phyloP scores from a whole-genome alignment of 2,113 vertebrate species.

The Empidonax alnorum region DNA sequence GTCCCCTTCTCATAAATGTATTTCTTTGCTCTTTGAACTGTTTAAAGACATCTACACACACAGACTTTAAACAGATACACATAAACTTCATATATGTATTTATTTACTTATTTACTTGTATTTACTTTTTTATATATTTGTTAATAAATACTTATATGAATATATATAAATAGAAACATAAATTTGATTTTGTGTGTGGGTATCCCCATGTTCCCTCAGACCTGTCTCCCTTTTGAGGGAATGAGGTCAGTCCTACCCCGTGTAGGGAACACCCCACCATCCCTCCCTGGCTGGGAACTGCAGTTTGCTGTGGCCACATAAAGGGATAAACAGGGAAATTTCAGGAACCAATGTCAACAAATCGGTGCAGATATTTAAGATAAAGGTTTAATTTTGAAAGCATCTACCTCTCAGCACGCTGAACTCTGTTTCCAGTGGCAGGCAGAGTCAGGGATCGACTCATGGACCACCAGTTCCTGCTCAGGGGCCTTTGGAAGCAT shows the following conservation, averaged over 20 bases:
- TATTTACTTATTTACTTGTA: too few relatives aligned
- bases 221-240: not conserved
- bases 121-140: too few relatives aligned
- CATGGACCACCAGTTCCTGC: not conserved
- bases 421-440: not conserved
- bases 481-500: not conserved
- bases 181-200: not conserved
- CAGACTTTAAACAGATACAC: not conserved
- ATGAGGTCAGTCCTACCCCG: not conserved
- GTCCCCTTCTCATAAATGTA: not conserved
- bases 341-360: not conserved
- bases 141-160: not conserved
- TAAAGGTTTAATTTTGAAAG: not conserved
- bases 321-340: not conserved
- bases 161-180: not conserved
- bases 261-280: not conserved
- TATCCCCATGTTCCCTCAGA: fast-evolving
- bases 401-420: not conserved
- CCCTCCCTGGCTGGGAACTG: not conserved
- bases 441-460: not conserved
- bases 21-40: not conserved
- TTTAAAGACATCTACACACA: not conserved
- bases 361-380: not conserved
- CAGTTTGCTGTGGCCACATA: not conserved
- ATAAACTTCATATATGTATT: too few relatives aligned